phyloP scores from a whole-genome alignment of 2,888 invertebrate species.

The Tromatobia lineatoria region DNA sequence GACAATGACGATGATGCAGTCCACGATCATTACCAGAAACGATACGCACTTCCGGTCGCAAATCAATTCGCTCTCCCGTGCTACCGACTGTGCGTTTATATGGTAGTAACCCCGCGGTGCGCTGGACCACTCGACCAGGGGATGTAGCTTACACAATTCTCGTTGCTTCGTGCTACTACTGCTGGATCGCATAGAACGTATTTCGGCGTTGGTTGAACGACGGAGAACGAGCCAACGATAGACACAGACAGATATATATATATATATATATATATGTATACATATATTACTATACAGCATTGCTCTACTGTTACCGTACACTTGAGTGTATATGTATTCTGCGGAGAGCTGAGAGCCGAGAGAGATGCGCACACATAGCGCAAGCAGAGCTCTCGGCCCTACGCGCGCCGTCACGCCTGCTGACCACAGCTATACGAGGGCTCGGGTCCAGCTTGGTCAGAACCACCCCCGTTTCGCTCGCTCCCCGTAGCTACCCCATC shows the following conservation, averaged over 20 bases:
- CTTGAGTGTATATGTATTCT: constrained; percentile 26
- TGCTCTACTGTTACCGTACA: constrained; percentile 13
- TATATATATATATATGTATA: not conserved
- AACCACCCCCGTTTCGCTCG: constrained; percentile 68
- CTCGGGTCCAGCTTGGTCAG: constrained; percentile 73
- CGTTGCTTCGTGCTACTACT: constrained; percentile 58
- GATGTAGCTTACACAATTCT: constrained; percentile 47
- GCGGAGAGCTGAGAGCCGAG: constrained; percentile 40
- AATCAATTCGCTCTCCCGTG: constrained; percentile 81
- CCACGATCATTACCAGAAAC: constrained; percentile 83
- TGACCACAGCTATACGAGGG: constrained; percentile 84
- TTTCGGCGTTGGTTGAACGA: constrained; percentile 45
- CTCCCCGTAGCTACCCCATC: constrained; percentile 56
- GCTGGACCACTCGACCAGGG: constrained; percentile 75
- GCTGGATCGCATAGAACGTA: constrained; percentile 54
- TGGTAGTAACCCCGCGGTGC: constrained; percentile 81
- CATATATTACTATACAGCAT: not conserved
- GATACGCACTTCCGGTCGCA: constrained; percentile 84
- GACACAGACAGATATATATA: constrained; percentile 19
- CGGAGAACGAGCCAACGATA: constrained; percentile 70
- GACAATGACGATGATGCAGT: constrained; percentile 78
- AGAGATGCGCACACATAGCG: constrained; percentile 62
- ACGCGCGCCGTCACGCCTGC: constrained; percentile 82
- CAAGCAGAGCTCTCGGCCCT: constrained; percentile 74
- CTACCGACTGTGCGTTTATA: constrained; percentile 78